phyloP scores from a whole-genome alignment of 2,113 vertebrate genomes.

The Percina caprodes region DNA sequence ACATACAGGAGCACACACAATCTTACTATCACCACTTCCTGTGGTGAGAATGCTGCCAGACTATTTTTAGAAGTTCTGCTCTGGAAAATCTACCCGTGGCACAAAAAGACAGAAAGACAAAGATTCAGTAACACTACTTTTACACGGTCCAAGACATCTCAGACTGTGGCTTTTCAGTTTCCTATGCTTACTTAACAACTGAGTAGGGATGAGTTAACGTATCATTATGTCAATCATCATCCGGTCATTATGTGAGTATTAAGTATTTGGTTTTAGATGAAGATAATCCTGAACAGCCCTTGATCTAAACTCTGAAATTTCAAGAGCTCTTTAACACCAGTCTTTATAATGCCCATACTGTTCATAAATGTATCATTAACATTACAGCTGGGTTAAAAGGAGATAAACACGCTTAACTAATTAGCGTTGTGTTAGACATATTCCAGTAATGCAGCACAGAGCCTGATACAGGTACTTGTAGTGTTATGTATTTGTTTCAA shows the following conservation, averaged over 20 bases:
- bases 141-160: conserved; percentile 40
- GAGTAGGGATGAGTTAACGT: background rate
- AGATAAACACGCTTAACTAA: background rate
- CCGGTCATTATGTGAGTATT: background rate
- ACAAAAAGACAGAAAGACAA: conserved; percentile 55
- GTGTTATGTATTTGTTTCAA: background rate
- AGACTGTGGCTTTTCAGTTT: conserved; percentile 25
- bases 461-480: background rate
- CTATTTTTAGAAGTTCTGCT: conserved; percentile 78
- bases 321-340: conserved; percentile 6
- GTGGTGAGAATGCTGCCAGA: conserved; percentile 62
- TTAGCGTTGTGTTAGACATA: background rate
- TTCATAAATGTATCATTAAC: conserved; percentile 7
- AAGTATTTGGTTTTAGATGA: background rate
- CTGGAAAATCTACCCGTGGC: conserved; percentile 71
- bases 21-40: conserved; percentile 83
- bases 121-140: conserved; percentile 45
- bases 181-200: conserved; percentile 33
- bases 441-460: background rate
- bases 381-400: background rate
- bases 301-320: background rate
- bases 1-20: conserved; percentile 57
- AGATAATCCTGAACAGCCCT: background rate
- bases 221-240: conserved; percentile 1
- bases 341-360: background rate